A percentile compares a stretch with the other conserved stretches of the same genome.
phyloP scores from a whole-genome alignment of 2,113 vertebrate genomes.

The Rattus norvegicus region DNA sequence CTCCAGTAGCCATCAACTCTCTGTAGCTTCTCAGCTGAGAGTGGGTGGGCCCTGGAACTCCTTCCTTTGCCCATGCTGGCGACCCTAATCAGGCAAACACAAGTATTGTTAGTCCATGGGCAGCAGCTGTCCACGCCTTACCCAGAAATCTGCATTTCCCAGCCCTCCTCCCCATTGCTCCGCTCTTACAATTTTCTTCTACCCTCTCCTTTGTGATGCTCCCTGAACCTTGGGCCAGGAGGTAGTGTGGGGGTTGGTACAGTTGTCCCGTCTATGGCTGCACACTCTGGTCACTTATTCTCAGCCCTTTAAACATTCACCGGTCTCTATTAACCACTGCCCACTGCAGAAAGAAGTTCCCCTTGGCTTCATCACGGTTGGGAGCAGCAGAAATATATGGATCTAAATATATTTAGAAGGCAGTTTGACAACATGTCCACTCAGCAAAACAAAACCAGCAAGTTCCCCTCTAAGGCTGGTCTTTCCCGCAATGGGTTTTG shows the following conservation, averaged over 20 bases:
- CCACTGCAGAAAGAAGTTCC: not conserved
- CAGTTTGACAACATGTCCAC: not conserved
- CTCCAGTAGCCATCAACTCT: not conserved
- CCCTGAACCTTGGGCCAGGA: not conserved
- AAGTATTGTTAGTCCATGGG: not conserved
- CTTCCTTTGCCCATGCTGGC: not conserved
- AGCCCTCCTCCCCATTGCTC: not conserved
- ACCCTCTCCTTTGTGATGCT: not conserved
- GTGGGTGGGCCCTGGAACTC: too few relatives aligned
- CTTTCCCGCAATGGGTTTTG: not conserved
- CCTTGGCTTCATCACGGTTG: not conserved
- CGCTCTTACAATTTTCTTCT: not conserved
- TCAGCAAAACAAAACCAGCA: not conserved
- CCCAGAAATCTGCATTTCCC: not conserved
- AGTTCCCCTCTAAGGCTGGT: not conserved
- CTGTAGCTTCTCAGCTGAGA: not conserved
- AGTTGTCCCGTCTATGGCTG: not conserved
- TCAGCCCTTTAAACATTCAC: not conserved
- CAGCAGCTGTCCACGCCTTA: not conserved
- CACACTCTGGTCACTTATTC: not conserved
- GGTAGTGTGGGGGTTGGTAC: not conserved
- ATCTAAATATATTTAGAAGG: not conserved
- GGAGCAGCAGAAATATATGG: not conserved
- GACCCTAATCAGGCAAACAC: not conserved
- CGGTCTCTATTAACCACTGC: not conserved